Base-by-base conservation (phyloP, 2,113 vertebrate genomes). In the Camarhynchus parvulus region DNA sequence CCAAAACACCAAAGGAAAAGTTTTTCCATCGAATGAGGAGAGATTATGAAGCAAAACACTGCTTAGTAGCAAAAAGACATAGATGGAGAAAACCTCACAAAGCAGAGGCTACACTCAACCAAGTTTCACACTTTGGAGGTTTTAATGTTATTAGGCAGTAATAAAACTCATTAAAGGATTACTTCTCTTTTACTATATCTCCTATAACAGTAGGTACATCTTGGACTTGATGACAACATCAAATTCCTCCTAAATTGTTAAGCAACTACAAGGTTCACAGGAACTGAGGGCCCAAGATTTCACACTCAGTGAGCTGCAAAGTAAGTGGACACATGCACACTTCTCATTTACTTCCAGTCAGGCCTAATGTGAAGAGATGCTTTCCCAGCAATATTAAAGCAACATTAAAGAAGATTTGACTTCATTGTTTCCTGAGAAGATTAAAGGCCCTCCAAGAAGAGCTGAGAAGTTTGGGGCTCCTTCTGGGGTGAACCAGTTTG, bases 361-460 rank as follows among this genome's bases (percentile, higher is more conserved):
- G 77, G 74, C 30, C 82, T 87, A 91, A 92, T 75, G 81, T 50
- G 78, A 89, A 92, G 73, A 94, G 87, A 93, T 96, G 75, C 83
- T 94, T 87, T 96, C 82, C 89, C 83, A 94, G 89, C 50, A 75
- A 92, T 53, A 95, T 92, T 95, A 95, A 92, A 92, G 94, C 91
- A 94, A 84, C 84, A 89, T 95, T 96, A 96, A 96, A 88, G 83
- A 96, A 93, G 94, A 95, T 96, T 93, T 96, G 76, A 82, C 95
- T 97, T 96, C 69, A 53, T 84, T 96, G 95, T 94, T 96, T 96
- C 94, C 66, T 87, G 92, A 96, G 73, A 86, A 97, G 90, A 97
- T 96, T 96, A 95, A 97, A 83, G 94, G 93, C 86, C 52, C 66
- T 95, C 88, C 94, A 94, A 52, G 47, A 95, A 96, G 75, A 86